Conservation (phyloP, 2,797 vertebrate genomes). For the Galago senegalensis region DNA sequence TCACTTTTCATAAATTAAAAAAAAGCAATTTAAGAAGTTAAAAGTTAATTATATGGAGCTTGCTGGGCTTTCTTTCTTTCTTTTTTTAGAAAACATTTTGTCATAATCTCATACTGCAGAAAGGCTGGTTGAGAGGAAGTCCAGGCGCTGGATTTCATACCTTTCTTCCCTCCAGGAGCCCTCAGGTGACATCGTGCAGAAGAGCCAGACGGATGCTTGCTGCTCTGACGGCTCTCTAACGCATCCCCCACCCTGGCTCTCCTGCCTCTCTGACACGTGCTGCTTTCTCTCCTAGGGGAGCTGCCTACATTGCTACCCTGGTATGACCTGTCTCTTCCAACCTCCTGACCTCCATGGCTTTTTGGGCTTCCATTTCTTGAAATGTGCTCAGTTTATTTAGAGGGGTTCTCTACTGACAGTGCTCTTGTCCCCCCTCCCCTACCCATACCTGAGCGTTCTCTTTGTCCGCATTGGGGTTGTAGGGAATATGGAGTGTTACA, state of each 20-base stretch:
- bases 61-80: not conserved
- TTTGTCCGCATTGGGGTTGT: not conserved
- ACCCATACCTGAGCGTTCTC: not conserved
- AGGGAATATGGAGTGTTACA: not conserved
- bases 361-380: slow-evolving; percentile 22
- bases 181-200: not conserved
- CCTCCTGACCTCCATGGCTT: not conserved
- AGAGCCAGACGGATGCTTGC: not conserved
- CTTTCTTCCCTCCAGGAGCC: not conserved
- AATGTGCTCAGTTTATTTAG: not conserved
- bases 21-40: not conserved
- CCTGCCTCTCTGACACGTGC: not conserved
- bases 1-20: not conserved
- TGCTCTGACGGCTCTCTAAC: not conserved
- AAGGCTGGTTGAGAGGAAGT: not conserved
- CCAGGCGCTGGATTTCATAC: not conserved
- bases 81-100: not conserved
- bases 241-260: not conserved
- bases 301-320: not conserved
- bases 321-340: not conserved
- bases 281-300: not conserved
- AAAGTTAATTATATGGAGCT: not conserved
- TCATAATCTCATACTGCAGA: not conserved
- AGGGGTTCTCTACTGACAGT: not conserved
- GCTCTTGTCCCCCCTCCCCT: accelerated